These are phyloP conservation scores for Hyles euphorbiae DNA, from an alignment of 1,140 invertebrate species.

Conservation along the genomic window DNA sequence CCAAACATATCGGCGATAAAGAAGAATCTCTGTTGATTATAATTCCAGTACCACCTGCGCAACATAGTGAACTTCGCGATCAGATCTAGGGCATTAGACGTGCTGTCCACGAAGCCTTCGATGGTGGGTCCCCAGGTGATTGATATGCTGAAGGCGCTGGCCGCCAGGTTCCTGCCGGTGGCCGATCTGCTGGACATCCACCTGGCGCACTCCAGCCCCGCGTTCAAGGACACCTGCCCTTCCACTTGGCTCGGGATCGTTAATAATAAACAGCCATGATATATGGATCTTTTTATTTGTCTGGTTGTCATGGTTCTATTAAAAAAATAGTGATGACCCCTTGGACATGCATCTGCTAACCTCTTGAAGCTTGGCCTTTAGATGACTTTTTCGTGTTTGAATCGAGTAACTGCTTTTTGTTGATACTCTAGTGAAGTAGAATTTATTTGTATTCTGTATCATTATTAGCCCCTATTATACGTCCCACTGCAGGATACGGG, in stretches of 20 bases:
- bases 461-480: too few species aligned
- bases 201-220: constrained; percentile 51
- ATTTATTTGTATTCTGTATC: too few species aligned
- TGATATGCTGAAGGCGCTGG: constrained; percentile 47
- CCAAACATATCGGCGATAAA: too few species aligned
- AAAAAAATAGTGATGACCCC: too few species aligned
- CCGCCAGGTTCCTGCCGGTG: constrained; percentile 40
- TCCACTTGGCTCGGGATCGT: constrained; percentile 57
- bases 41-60: constrained; percentile 52
- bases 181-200: constrained; percentile 55
- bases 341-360: too few species aligned
- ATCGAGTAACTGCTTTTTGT: too few species aligned
- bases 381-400: too few species aligned
- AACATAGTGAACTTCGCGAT: constrained; percentile 55
- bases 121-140: constrained; percentile 49
- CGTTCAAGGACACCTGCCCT: constrained; percentile 54
- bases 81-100: constrained; percentile 30
- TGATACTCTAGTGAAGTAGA: too few species aligned
- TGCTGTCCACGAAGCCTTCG: constrained; percentile 45
- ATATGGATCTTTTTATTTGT: neutral
- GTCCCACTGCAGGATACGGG: too few species aligned
- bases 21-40: too few species aligned
- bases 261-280: constrained; percentile 54
- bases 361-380: too few species aligned
- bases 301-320: neutral